Conservation (phyloP, 2,797 vertebrate species). For the Crocidura indochinensis region DNA sequence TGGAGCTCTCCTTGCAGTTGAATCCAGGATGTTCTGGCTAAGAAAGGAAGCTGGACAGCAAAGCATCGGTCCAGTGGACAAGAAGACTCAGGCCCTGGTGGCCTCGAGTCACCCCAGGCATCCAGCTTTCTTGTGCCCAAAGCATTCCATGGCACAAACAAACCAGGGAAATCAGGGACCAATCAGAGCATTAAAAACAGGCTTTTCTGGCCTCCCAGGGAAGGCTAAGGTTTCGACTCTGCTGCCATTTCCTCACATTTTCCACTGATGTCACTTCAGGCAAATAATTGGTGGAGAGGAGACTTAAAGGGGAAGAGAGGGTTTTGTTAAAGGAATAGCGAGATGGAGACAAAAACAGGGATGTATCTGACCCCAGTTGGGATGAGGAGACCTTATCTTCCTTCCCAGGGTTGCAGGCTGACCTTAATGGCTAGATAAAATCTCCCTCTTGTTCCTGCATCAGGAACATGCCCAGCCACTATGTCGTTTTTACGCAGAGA, state of each 20-base stretch:
- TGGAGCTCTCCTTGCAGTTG: background rate
- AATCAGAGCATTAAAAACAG: constrained; percentile 82
- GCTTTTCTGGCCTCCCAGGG: constrained; percentile 75
- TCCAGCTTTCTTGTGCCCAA: constrained; percentile 60
- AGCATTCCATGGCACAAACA: constrained; percentile 65
- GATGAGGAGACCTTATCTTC: background rate
- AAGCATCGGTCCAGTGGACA: constrained; percentile 39
- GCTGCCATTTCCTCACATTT: constrained; percentile 81
- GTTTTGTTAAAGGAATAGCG: background rate
- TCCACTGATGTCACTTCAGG: constrained; percentile 83
- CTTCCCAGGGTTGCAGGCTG: background rate
- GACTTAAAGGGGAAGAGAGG: constrained; percentile 72
- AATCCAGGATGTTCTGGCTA: background rate
- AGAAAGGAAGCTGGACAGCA: background rate
- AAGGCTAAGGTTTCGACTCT: constrained; percentile 78
- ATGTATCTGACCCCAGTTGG: background rate
- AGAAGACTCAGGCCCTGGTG: constrained; percentile 21
- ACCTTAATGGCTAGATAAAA: background rate
- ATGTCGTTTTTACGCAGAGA: rapidly evolving
- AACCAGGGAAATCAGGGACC: constrained; percentile 78
- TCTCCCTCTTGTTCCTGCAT: background rate
- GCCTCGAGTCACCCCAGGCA: constrained; percentile 68
- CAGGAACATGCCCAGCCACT: background rate
- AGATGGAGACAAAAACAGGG: constrained; percentile 37
- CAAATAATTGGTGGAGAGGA: constrained; percentile 76